Evolutionary conservation across 2,888 invertebrate species (phyloP).

Genomic region (Panzeria rudis): DNA sequence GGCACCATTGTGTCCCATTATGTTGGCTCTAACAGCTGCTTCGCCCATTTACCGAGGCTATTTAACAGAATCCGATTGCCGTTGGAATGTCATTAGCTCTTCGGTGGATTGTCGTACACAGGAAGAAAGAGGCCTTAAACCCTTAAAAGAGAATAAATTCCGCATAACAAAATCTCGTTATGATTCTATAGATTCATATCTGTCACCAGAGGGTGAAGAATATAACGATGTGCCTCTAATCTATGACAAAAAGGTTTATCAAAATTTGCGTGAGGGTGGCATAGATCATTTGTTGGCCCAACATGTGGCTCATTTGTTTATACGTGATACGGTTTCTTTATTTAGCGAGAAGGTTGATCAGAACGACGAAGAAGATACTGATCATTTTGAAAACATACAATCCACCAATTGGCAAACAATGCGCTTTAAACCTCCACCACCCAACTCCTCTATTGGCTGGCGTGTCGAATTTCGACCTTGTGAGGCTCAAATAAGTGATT

Average conservation of each 20-base stretch:
- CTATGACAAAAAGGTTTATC: slow-evolving; percentile 92
- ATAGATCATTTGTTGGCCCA: slow-evolving; percentile 96
- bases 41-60: slow-evolving; percentile 97
- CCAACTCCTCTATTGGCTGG: slow-evolving; percentile 98
- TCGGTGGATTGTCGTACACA: slow-evolving; percentile 97
- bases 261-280: slow-evolving; percentile 92
- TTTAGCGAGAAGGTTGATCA: slow-evolving; percentile 98
- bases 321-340: slow-evolving; percentile 96
- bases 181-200: slow-evolving; percentile 98
- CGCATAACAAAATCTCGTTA: slow-evolving; percentile 97
- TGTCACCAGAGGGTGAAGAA: slow-evolving; percentile 93
- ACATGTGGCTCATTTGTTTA: slow-evolving; percentile 98
- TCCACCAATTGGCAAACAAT: slow-evolving; percentile 99
- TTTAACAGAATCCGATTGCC: slow-evolving; percentile 97
- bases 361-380: slow-evolving; percentile 95
- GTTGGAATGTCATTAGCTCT: slow-evolving; percentile 98
- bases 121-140: slow-evolving; percentile 94
- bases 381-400: slow-evolving; percentile 99
- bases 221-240: slow-evolving; percentile 97
- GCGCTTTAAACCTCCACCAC: slow-evolving; percentile 99
- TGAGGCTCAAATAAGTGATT: slow-evolving; percentile 98
- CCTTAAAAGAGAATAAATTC: slow-evolving; percentile 90
- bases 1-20: slow-evolving; percentile 97
- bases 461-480: slow-evolving; percentile 99
- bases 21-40: slow-evolving; percentile 98